Evolutionary conservation across 1,140 invertebrate species (phyloP).

Genomic region (Melipona quadrifasciata): DNA sequence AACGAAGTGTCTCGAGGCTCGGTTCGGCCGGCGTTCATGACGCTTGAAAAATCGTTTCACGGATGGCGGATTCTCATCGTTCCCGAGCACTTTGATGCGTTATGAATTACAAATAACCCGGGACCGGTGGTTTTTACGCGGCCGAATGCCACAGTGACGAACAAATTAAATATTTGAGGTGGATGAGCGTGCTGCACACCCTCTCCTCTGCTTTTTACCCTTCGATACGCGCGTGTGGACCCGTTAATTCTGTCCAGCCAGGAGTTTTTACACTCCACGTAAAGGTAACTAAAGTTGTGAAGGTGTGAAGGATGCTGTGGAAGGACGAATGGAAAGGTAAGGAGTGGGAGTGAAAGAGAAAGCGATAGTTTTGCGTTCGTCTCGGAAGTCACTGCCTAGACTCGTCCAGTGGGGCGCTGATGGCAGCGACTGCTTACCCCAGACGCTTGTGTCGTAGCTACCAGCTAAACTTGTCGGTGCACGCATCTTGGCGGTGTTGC

Average conservation of each 20-base stretch:
- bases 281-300: too few species aligned
- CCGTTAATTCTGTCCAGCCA: conserved; percentile 34
- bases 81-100: conserved; percentile 33
- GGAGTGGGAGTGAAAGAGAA: too few species aligned
- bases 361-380: too few species aligned
- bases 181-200: conserved; percentile 1
- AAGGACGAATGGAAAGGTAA: too few species aligned
- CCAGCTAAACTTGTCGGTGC: too few species aligned
- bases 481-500: too few species aligned
- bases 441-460: too few species aligned
- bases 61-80: conserved; percentile 6
- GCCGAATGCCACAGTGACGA: conserved; percentile 29
- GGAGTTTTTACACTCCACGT: conserved; percentile 53
- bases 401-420: too few species aligned
- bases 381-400: too few species aligned
- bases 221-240: conserved; percentile 32
- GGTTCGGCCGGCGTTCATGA: not conserved
- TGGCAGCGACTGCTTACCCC: too few species aligned
- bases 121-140: not conserved
- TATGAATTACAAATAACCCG: conserved; percentile 58
- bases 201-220: not conserved
- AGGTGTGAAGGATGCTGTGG: too few species aligned
- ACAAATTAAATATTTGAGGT: conserved; percentile 51
- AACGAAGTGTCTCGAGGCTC: not conserved
- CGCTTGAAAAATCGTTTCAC: conserved; percentile 27